Percentiles rank a stretch among this genome's conserved stretches.
These are phyloP conservation scores for Hanleya hanleyi DNA, from an alignment of 2,888 invertebrate species.

Conservation along the genomic window DNA sequence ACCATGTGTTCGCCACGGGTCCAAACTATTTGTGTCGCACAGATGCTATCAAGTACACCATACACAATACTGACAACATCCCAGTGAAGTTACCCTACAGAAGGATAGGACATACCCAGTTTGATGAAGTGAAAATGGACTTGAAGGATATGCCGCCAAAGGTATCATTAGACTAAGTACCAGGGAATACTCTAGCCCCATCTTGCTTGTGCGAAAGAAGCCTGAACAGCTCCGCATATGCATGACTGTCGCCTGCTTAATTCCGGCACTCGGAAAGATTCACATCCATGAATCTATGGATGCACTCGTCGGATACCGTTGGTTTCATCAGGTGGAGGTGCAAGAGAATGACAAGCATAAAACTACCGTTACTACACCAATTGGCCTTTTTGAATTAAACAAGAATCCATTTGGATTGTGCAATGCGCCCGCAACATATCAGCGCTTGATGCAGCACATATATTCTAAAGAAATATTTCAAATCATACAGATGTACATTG, in stretches of 20 bases:
- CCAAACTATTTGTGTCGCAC: conserved; percentile 31
- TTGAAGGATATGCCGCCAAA: conserved; percentile 22
- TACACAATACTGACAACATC: conserved; percentile 9
- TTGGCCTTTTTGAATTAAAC: conserved; percentile 19
- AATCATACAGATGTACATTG: conserved; percentile 8
- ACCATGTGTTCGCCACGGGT: conserved; percentile 10
- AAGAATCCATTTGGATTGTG: conserved; percentile 20
- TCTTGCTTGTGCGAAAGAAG: conserved; percentile 39
- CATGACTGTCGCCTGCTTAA: conserved; percentile 36
- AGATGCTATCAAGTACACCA: conserved; percentile 22
- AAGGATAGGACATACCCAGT: conserved; percentile 25
- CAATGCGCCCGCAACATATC: conserved; percentile 13
- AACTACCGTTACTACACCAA: conserved; percentile 18
- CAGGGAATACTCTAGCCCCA: conserved; percentile 35
- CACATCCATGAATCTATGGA: conserved; percentile 36
- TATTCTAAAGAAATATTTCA: conserved; percentile 9
- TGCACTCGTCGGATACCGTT: conserved; percentile 16
- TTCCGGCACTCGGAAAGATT: conserved; percentile 26
- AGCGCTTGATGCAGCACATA: conserved; percentile 11
- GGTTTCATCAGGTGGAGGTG: conserved; percentile 18
- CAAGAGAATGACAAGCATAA: conserved; percentile 15
- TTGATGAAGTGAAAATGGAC: conserved; percentile 33
- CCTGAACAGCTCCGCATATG: conserved; percentile 28
- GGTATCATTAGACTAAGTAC: conserved; percentile 33
- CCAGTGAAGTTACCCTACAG: conserved; percentile 30